phyloP scores from a whole-genome alignment of 2,113 vertebrate genomes.

The Seriola dumerili region DNA sequence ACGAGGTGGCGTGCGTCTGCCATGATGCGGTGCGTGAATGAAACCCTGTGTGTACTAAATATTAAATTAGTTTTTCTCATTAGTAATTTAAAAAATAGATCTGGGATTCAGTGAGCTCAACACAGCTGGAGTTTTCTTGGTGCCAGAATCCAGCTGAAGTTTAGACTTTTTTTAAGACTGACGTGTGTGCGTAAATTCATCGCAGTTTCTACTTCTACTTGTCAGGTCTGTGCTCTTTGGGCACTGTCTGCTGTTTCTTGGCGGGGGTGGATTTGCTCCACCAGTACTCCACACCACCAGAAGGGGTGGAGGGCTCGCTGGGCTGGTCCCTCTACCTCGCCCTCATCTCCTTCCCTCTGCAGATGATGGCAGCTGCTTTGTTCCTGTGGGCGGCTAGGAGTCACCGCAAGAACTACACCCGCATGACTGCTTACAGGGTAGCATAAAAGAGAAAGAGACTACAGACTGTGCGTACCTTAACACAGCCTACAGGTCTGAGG shows the following conservation, averaged over 20 bases:
- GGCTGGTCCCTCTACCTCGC: conserved; percentile 99
- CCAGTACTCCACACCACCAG: conserved; percentile 71
- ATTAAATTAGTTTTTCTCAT: no score
- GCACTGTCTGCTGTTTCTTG: conserved; percentile 92
- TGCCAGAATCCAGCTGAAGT: not conserved
- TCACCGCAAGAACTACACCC: conserved; percentile 93
- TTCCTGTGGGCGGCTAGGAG: conserved; percentile 96
- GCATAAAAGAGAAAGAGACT: conserved; percentile 73
- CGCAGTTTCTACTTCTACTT: not conserved
- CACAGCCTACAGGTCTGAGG: conserved; percentile 11
- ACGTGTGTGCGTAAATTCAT: not conserved
- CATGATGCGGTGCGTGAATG: not conserved
- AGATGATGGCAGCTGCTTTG: conserved; percentile 96
- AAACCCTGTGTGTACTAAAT: not conserved
- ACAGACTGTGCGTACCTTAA: not conserved
- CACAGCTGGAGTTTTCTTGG: not conserved
- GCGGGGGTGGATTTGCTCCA: conserved; percentile 91
- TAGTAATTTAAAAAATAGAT: not conserved
- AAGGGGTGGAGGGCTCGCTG: conserved; percentile 85
- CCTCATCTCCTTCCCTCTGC: conserved; percentile 93
- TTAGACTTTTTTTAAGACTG: not conserved
- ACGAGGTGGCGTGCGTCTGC: not conserved
- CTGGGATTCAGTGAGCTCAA: not conserved
- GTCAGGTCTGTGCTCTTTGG: conserved; percentile 92
- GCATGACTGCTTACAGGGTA: conserved; percentile 92